Base-by-base conservation (phyloP, 2,797 vertebrate genomes). In the Anabas testudineus region DNA sequence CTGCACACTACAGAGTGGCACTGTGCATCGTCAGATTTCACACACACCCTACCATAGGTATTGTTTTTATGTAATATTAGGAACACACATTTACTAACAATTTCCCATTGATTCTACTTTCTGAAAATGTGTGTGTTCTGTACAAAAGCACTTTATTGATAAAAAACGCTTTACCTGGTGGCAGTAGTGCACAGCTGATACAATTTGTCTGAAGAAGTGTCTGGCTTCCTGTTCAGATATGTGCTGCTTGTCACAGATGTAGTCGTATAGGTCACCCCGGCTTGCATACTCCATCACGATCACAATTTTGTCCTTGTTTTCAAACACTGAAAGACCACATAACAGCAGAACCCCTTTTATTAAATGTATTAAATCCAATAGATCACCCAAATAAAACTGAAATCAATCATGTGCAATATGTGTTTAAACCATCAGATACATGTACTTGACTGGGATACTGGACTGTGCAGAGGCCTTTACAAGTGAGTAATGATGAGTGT, bases 241-340 rank as follows among this genome's bases (percentile, higher is more conserved):
- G 49, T 74, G 92, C 84, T 92, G 95, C 71, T 93, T 90, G 82
- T 97, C 96, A 2, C 94, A 96, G 91, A 98, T 95, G 92, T 97
- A 96, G 69, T 99, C 98, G 0, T 98, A 99, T 47, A 99, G 94
- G 77, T 99, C 98, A 0, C 98, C 97, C 10, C 84, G 91, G 91
- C 95, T 97, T 85, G 97, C 97, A 0, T 97, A 98, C 51, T 99
- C 98, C 98, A 99, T 99, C 87, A 99, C 96, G 0, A 99, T 99
- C 80, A 99, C 98, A 0, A 99, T 98, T 90, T 98, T 99, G 89
- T 96, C 96, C 90, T 95, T 98, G 89, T 96, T 99, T 86, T 99
- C 98, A 63, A 99, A 99, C 75, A 99, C 98, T 99, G 86, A 32
- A 76, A n/a, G 0, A 22, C 0, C 39, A 71, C 68, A 28, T 52